Evolutionary conservation across 2,797 vertebrate genomes (phyloP).

Genomic region (Brachymystax lenok): DNA sequence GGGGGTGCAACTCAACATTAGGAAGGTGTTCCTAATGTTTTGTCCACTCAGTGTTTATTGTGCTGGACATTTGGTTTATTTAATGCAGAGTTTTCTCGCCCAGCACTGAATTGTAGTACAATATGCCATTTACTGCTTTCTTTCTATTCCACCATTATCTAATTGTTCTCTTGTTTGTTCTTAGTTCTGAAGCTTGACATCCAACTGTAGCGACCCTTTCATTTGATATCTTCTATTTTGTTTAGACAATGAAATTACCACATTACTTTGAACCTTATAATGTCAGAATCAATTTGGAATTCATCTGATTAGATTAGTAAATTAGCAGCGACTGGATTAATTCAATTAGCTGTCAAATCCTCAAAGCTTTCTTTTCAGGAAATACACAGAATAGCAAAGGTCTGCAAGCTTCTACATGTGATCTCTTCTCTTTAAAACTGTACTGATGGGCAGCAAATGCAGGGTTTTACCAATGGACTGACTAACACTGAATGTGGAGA

Average conservation of each 20-base stretch:
- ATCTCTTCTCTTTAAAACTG: neutral
- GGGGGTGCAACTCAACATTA: too few species aligned
- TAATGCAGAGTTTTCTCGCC: neutral
- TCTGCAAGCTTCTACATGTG: conserved; percentile 21
- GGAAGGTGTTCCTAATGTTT: too few species aligned
- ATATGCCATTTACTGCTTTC: neutral
- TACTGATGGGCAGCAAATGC: neutral
- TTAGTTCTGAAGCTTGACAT: neutral
- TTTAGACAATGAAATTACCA: conserved; percentile 1
- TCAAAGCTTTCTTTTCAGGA: neutral
- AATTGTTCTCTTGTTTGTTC: neutral
- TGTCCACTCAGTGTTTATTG: too few species aligned
- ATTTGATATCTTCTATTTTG: conserved; percentile 22
- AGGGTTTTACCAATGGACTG: conserved; percentile 29
- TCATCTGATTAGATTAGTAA: conserved; percentile 23
- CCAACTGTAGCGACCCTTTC: neutral
- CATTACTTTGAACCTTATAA: conserved; percentile 14
- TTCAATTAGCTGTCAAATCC: conserved; percentile 2
- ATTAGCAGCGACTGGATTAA: conserved; percentile 5
- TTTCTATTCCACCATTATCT: neutral
- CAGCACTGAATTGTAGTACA: too few species aligned
- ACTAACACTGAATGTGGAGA: conserved; percentile 12
- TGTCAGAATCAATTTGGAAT: neutral
- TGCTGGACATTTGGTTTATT: neutral
- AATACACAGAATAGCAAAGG: conserved; percentile 4